phyloP scores from a whole-genome alignment of 2,797 vertebrate species.

The Tympanoctomys barrerae region DNA sequence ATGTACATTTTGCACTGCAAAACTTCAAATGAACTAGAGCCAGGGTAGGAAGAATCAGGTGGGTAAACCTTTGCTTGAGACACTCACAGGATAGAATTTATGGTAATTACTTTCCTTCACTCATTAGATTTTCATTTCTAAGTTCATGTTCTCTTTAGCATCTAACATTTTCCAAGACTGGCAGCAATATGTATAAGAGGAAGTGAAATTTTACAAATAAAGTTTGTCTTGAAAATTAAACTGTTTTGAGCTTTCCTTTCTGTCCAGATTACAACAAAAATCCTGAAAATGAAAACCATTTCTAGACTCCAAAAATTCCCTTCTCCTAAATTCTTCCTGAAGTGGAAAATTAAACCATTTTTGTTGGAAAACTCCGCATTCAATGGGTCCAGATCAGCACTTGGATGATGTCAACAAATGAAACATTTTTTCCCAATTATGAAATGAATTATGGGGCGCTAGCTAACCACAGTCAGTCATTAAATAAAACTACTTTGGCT shows the following conservation, averaged over 20 bases:
- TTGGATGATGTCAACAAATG: conserved; percentile 87
- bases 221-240: conserved; percentile 68
- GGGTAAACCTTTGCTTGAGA: conserved; percentile 45
- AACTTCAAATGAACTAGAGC: conserved; percentile 18
- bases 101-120: not conserved
- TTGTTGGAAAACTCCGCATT: conserved; percentile 84
- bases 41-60: conserved; percentile 15
- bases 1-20: conserved; percentile 4
- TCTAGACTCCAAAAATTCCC: conserved; percentile 56
- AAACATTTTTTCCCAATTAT: conserved; percentile 88
- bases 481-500: conserved; percentile 85
- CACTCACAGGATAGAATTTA: conserved; percentile 56
- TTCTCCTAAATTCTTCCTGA: conserved; percentile 79
- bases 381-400: conserved; percentile 81
- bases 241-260: conserved; percentile 64
- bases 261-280: conserved; percentile 79
- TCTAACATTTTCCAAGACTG: conserved; percentile 43
- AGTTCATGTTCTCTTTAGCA: conserved; percentile 57
- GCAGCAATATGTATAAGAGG: conserved; percentile 49
- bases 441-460: conserved; percentile 86
- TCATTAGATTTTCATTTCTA: conserved; percentile 60
- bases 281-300: conserved; percentile 60
- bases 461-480: conserved; percentile 82
- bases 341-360: conserved; percentile 83
- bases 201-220: conserved; percentile 67